Conservation (phyloP, 1,140 invertebrate genomes). For the Drosophila sucinea region DNA sequence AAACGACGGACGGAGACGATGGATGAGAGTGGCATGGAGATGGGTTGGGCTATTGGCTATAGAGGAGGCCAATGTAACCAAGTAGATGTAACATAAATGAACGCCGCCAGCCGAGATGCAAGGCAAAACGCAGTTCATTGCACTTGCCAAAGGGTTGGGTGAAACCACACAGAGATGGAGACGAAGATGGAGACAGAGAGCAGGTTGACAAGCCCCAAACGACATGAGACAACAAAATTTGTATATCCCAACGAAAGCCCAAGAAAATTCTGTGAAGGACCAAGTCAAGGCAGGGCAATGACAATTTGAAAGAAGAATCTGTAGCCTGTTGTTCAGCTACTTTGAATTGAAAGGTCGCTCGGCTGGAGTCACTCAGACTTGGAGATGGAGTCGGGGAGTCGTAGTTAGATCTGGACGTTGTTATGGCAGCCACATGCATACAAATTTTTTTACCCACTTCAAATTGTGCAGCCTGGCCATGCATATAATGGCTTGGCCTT, state of each 20-base stretch:
- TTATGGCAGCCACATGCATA: slow-evolving; percentile 78
- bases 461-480: slow-evolving; percentile 79
- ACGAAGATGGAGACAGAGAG: slow-evolving; percentile 34
- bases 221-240: slow-evolving; percentile 77
- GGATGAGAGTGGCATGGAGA: background rate
- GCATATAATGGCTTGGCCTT: slow-evolving; percentile 80
- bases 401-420: slow-evolving; percentile 47
- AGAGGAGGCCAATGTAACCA: slow-evolving; percentile 61
- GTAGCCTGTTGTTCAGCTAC: slow-evolving; percentile 55
- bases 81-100: slow-evolving; percentile 81
- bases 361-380: slow-evolving; percentile 23
- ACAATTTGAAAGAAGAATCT: slow-evolving; percentile 72
- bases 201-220: slow-evolving; percentile 73
- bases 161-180: slow-evolving; percentile 39
- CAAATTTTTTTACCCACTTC: slow-evolving; percentile 78
- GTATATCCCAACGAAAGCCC: slow-evolving; percentile 56
- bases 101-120: slow-evolving; percentile 57
- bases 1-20: slow-evolving; percentile 24
- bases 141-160: slow-evolving; percentile 60
- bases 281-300: slow-evolving; percentile 57
- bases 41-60: background rate
- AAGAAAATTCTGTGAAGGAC: slow-evolving; percentile 80
- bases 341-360: slow-evolving; percentile 76
- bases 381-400: slow-evolving; percentile 21
- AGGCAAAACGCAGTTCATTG: slow-evolving; percentile 68